Evolutionary conservation across 2,113 vertebrate genomes (phyloP).

Genomic region (Megalops atlanticus): DNA sequence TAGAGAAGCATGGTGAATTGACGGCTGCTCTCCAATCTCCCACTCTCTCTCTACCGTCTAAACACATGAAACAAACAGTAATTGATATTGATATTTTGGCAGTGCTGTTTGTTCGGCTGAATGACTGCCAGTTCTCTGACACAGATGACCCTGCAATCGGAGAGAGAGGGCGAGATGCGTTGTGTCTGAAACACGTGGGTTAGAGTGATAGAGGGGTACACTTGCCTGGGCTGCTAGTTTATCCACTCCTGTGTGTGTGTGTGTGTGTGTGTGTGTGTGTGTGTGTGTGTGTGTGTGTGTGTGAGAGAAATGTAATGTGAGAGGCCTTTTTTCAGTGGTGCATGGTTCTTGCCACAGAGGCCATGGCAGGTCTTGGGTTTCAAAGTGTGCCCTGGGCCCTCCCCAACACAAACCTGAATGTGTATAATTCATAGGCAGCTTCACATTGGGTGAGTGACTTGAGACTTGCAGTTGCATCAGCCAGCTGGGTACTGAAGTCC

Average conservation of each 20-base stretch:
- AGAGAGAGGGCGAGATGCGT: background rate
- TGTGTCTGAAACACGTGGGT: background rate
- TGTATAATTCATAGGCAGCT: conserved; percentile 1
- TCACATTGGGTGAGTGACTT: background rate
- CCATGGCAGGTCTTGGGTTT: background rate
- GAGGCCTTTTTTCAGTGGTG: conserved; percentile 16
- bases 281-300: background rate
- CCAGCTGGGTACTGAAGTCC: background rate
- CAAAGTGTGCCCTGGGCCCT: background rate
- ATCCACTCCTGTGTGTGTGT: background rate
- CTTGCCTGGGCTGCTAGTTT: background rate
- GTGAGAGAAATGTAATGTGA: conserved; percentile 9
- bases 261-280: background rate
- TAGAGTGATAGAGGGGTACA: background rate
- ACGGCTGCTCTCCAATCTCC: no score
- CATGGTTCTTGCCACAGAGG: conserved; percentile 18
- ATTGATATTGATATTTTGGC: conserved; percentile 6
- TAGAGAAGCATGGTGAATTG: no score
- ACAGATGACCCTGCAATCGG: background rate
- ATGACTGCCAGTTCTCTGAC: background rate
- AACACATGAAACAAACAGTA: conserved; percentile 3
- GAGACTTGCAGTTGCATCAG: background rate
- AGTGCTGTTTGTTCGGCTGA: background rate
- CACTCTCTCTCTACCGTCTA: background rate
- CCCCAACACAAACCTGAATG: background rate